These are phyloP conservation scores for Esox niger DNA, from an alignment of 2,113 vertebrate species.

Conservation along the genomic window DNA sequence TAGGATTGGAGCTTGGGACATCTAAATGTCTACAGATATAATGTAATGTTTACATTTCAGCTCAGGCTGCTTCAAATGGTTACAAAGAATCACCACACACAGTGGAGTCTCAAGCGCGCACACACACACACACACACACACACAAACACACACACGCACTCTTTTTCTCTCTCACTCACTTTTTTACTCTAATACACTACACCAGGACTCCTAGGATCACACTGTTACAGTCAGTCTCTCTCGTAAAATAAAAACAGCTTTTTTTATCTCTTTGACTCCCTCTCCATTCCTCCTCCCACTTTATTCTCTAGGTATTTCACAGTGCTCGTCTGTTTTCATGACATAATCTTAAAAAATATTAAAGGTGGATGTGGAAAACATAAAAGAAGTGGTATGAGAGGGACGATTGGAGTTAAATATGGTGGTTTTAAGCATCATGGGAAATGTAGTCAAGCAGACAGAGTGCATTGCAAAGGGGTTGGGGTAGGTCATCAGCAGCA, in stretches of 20 bases:
- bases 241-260: not conserved
- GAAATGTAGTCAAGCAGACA: slow-evolving; percentile 65
- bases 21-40: not conserved
- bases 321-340: slow-evolving; percentile 22
- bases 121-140: not conserved
- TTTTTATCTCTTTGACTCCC: not conserved
- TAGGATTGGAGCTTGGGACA: not conserved
- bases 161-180: not conserved
- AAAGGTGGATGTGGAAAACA: slow-evolving; percentile 8
- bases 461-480: slow-evolving; percentile 2
- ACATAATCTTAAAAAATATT: slow-evolving; percentile 28
- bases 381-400: not conserved
- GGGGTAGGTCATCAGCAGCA: slow-evolving; percentile 32
- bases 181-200: not conserved
- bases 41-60: not conserved
- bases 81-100: not conserved
- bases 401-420: slow-evolving; percentile 6
- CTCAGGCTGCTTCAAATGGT: not conserved
- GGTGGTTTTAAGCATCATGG: slow-evolving; percentile 42
- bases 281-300: not conserved
- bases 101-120: no score
- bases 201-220: not conserved
- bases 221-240: not conserved
- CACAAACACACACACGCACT: not conserved
- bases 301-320: not conserved